Evolutionary conservation across 2,113 vertebrate species (phyloP).

Genomic region (Ia io): DNA sequence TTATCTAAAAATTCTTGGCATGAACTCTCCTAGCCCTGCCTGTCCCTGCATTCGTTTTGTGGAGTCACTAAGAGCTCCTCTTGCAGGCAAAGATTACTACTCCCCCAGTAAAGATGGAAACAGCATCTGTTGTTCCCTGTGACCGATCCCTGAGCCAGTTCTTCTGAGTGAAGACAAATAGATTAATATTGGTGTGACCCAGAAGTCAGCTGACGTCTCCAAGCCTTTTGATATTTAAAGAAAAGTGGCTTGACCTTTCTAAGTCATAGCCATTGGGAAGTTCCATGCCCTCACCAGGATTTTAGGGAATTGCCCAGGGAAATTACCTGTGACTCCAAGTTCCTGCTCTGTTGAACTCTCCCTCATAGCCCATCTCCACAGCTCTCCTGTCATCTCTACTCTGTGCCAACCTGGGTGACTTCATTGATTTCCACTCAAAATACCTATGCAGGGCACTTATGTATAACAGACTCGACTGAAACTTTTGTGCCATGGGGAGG

Average conservation of each 20-base stretch:
- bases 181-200: neutral
- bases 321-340: neutral
- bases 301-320: neutral
- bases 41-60: neutral
- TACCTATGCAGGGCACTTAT: neutral
- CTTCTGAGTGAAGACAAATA: neutral
- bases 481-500: neutral
- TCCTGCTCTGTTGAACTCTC: neutral
- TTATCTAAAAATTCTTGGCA: conserved; percentile 6
- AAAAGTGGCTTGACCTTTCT: neutral
- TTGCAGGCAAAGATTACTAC: neutral
- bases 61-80: neutral
- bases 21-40: neutral
- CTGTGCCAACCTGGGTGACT: neutral
- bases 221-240: neutral
- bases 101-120: neutral
- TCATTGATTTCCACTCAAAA: neutral
- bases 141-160: neutral
- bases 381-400: neutral
- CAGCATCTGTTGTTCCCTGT: neutral
- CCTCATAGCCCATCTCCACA: neutral
- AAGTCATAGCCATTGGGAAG: neutral
- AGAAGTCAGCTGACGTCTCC: neutral
- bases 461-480: neutral
- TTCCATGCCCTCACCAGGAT: neutral